These are phyloP conservation scores for Sphaerolaimus hirsutus DNA, from an alignment of 2,888 invertebrate species.

Conservation along the genomic window DNA sequence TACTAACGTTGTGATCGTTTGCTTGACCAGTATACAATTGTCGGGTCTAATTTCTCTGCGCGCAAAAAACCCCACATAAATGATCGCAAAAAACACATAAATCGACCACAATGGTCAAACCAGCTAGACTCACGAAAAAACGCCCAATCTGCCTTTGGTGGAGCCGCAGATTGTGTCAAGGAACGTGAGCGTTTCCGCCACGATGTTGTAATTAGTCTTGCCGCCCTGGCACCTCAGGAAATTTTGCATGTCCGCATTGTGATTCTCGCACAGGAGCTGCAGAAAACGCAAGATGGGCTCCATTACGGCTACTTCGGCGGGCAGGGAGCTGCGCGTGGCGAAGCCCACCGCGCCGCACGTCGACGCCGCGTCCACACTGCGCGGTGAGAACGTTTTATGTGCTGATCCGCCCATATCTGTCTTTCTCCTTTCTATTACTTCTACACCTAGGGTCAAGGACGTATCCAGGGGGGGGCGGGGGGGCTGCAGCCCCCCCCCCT, in stretches of 20 bases:
- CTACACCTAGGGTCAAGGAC: too few species aligned
- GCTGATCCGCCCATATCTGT: too few species aligned
- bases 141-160: conserved; percentile 89
- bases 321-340: too few species aligned
- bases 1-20: conserved; percentile 84
- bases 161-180: conserved; percentile 92
- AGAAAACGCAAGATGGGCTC: conserved; percentile 78
- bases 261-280: conserved; percentile 92
- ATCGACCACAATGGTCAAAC: neutral
- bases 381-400: too few species aligned
- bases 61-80: too few species aligned
- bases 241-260: conserved; percentile 83
- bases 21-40: conserved; percentile 85
- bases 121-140: conserved; percentile 87
- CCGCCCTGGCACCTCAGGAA: conserved; percentile 77
- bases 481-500: too few species aligned
- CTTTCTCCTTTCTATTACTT: too few species aligned
- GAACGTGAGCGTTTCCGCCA: conserved; percentile 90
- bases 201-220: conserved; percentile 82
- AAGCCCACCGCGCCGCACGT: too few species aligned
- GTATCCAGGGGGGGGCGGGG: too few species aligned
- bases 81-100: neutral
- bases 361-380: too few species aligned
- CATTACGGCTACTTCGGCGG: conserved; percentile 74
- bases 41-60: too few species aligned